A percentile compares a stretch with the other conserved stretches of the same genome.
Conservation (phyloP, 2,797 vertebrate species). For the Lagorchestes hirsutus region DNA sequence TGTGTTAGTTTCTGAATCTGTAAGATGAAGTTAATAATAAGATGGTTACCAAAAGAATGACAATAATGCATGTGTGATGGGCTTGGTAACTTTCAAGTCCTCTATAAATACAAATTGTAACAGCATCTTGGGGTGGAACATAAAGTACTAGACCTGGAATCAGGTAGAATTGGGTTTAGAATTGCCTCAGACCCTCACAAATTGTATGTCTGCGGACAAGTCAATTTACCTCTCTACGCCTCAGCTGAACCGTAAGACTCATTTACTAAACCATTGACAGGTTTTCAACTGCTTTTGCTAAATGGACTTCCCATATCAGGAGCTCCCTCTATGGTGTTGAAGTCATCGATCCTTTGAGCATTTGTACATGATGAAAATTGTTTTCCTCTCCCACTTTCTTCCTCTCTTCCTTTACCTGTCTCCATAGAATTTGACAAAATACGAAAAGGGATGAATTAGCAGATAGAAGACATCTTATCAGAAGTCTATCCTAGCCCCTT, state of each 20-base stretch:
- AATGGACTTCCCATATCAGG: not conserved
- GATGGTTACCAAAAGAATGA: not conserved
- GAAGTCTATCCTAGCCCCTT: not conserved
- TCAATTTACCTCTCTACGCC: not conserved
- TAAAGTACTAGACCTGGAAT: not conserved
- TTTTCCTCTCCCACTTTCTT: not conserved
- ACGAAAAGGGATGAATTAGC: not conserved
- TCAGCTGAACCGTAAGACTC: not conserved
- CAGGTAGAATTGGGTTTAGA: not conserved
- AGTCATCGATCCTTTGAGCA: not conserved
- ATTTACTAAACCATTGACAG: not conserved
- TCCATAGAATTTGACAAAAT: not conserved
- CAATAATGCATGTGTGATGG: not conserved
- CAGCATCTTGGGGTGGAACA: not conserved
- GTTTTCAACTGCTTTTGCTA: not conserved
- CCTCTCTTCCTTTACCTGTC: not conserved
- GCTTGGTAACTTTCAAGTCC: not conserved
- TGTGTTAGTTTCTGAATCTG: not conserved
- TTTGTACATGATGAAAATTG: not conserved
- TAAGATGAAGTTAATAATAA: not conserved
- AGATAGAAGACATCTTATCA: not conserved
- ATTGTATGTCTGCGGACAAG: not conserved
- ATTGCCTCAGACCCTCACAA: not conserved
- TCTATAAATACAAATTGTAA: not conserved
- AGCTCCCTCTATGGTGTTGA: not conserved